A percentile compares a stretch with the other conserved stretches of the same genome.
Conservation (phyloP, 1,140 invertebrate species). For the Phortica variegata region DNA sequence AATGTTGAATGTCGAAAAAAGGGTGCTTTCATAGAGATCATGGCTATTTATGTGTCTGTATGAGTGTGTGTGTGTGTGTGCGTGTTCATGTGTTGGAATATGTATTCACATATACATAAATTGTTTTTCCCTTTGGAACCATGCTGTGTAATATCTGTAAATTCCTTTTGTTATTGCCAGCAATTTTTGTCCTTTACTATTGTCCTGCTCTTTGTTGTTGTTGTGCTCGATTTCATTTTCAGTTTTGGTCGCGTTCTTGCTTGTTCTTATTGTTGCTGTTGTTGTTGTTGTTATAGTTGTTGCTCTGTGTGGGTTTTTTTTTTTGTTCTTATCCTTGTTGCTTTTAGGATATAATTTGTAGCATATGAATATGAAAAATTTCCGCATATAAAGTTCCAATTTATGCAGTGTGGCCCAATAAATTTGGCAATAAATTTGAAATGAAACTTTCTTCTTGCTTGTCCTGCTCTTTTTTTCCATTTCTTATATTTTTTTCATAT, state of each 20-base stretch:
- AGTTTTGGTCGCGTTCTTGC: no score
- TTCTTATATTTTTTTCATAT: slow-evolving; percentile 7
- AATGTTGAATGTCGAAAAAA: not conserved
- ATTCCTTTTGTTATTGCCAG: slow-evolving; percentile 55
- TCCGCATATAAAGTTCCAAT: slow-evolving; percentile 44
- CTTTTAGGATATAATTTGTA: slow-evolving; percentile 55
- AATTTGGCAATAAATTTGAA: slow-evolving; percentile 54
- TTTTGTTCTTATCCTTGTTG: slow-evolving; percentile 40
- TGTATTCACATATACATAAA: no score
- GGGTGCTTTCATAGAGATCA: no score
- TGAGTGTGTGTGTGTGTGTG: slow-evolving; percentile 28
- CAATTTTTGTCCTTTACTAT: slow-evolving; percentile 36
- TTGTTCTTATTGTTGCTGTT: slow-evolving; percentile 51
- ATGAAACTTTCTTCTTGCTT: slow-evolving; percentile 49
- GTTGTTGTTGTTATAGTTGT: slow-evolving; percentile 29
- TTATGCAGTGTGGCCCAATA: slow-evolving; percentile 53
- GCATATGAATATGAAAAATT: slow-evolving; percentile 53
- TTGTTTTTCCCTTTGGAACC: slow-evolving; percentile 29
- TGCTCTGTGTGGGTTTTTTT: slow-evolving; percentile 47
- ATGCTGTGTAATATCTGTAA: slow-evolving; percentile 55
- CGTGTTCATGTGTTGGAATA: slow-evolving; percentile 47
- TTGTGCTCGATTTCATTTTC: no score
- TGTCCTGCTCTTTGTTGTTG: no score
- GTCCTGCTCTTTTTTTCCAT: slow-evolving; percentile 19
- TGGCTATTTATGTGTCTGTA: not conserved